These are phyloP conservation scores for Pissodes strobi DNA, from an alignment of 1,140 invertebrate genomes.

Conservation along the genomic window DNA sequence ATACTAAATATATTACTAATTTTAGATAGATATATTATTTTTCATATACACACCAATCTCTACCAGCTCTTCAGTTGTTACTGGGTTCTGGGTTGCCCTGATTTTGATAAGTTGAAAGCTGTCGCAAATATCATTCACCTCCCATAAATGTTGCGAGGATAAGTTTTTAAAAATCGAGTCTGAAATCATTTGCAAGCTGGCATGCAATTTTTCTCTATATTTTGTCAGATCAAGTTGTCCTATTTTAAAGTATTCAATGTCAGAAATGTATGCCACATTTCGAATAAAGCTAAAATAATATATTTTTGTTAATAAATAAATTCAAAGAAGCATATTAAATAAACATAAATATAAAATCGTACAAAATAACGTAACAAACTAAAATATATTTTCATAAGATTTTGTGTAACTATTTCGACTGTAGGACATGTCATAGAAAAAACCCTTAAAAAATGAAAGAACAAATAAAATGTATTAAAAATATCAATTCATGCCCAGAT, in stretches of 20 bases:
- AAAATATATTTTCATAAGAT: too few relatives aligned
- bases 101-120: conserved; percentile 42
- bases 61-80: conserved; percentile 62
- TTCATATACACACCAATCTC: conserved; percentile 63
- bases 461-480: too few relatives aligned
- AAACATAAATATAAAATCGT: too few relatives aligned
- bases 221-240: conserved; percentile 35
- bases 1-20: too few relatives aligned
- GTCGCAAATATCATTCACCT: conserved; percentile 43
- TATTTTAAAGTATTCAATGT: conserved; percentile 41
- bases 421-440: too few relatives aligned
- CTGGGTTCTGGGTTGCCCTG: conserved; percentile 32
- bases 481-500: too few relatives aligned
- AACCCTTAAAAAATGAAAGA: too few relatives aligned
- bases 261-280: conserved; percentile 40
- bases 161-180: conserved; percentile 39
- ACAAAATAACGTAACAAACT: too few relatives aligned
- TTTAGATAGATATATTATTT: too few relatives aligned
- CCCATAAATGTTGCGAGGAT: conserved; percentile 40
- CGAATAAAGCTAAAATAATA: conserved; percentile 33
- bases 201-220: conserved; percentile 37
- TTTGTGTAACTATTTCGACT: too few relatives aligned
- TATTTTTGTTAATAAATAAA: too few relatives aligned
- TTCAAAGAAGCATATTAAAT: too few relatives aligned
- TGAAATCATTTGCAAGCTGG: conserved; percentile 27